These are phyloP conservation scores for Caenorhabditis doughertyi DNA, from an alignment of 2,888 invertebrate species.

Conservation along the genomic window DNA sequence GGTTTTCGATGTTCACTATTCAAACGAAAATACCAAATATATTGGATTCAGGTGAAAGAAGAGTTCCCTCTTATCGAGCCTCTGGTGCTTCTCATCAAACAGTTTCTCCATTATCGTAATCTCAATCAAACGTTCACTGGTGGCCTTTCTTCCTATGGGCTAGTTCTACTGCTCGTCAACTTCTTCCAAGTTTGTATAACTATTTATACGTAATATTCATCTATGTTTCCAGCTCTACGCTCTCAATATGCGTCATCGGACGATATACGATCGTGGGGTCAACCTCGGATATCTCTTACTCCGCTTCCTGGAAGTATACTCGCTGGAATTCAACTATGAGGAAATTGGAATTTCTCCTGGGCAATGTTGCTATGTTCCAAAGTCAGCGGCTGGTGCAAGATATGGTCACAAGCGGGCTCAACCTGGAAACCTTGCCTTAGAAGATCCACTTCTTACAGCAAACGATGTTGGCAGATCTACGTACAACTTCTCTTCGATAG, in stretches of 20 bases:
- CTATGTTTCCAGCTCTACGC: constrained; percentile 63
- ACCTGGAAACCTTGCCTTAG: constrained; percentile 94
- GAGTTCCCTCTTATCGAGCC: constrained; percentile 92
- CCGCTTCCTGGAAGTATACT: constrained; percentile 84
- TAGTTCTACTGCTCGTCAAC: constrained; percentile 98
- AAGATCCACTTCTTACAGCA: constrained; percentile 94
- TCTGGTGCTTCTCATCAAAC: constrained; percentile 96
- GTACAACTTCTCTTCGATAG: constrained; percentile 93
- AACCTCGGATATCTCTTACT: constrained; percentile 88
- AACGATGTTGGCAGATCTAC: constrained; percentile 99
- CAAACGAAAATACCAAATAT: not conserved
- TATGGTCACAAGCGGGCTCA: constrained; percentile 82
- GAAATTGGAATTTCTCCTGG: constrained; percentile 86
- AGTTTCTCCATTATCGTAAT: constrained; percentile 97
- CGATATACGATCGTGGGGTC: constrained; percentile 67
- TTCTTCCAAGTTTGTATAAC: constrained; percentile 85
- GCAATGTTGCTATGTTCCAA: constrained; percentile 59
- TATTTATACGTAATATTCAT: not conserved
- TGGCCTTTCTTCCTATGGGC: constrained; percentile 98
- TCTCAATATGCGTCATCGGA: constrained; percentile 51
- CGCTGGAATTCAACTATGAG: constrained; percentile 91
- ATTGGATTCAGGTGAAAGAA: constrained; percentile 66
- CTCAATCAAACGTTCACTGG: constrained; percentile 99
- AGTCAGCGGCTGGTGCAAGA: constrained; percentile 27
- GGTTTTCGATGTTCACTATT: constrained; percentile 30